Evolutionary conservation across 2,797 vertebrate species (phyloP).

Genomic region (Synaphobranchus kaupii): DNA sequence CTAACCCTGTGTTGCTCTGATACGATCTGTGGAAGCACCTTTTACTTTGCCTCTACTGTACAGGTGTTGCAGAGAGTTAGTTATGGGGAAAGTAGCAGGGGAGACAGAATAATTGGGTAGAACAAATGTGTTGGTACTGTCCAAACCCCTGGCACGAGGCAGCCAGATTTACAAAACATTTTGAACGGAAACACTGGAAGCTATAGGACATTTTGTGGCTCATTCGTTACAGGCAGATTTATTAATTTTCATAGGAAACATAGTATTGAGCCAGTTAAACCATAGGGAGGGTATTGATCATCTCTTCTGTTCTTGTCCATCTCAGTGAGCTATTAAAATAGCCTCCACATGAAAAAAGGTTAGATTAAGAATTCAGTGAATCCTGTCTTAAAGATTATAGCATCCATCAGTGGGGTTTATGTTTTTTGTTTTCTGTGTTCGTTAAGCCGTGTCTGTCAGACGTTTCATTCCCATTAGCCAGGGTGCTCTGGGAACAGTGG

Average conservation of each 20-base stretch:
- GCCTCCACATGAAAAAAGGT: not conserved
- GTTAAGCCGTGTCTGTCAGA: conserved; percentile 21
- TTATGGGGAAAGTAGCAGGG: not conserved
- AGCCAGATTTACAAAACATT: not conserved
- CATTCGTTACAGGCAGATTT: not conserved
- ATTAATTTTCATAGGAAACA: not conserved
- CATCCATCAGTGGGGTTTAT: not conserved
- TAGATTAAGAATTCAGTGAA: conserved; percentile 6
- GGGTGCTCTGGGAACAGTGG: not conserved
- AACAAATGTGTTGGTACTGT: not conserved
- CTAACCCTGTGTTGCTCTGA: not conserved
- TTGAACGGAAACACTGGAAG: not conserved
- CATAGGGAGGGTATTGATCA: not conserved
- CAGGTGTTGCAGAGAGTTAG: not conserved
- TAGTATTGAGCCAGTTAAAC: not conserved
- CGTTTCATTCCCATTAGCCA: not conserved
- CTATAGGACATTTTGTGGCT: not conserved
- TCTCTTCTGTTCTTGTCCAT: not conserved
- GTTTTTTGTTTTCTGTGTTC: not conserved
- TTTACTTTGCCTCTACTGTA: too few species aligned
- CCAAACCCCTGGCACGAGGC: not conserved
- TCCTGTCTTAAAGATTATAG: not conserved
- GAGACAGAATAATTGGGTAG: not conserved
- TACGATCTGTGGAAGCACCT: not conserved
- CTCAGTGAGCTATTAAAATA: conserved; percentile 8